Base-by-base conservation (phyloP, 2,797 vertebrate species). In the Margarornis squamiger region DNA sequence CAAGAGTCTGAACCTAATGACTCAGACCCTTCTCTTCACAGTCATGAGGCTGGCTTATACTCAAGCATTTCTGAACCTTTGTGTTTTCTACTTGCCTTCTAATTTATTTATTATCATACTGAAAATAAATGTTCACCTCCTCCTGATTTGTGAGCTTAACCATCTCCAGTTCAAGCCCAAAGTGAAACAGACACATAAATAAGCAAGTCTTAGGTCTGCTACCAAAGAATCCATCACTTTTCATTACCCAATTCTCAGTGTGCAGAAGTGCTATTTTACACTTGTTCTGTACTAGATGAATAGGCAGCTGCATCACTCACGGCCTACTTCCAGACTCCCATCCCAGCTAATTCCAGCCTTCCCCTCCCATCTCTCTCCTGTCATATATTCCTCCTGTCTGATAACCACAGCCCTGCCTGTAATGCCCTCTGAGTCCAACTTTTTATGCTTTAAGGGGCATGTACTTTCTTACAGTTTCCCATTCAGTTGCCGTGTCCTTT, bases 31-130 rank as follows among this genome's bases (percentile, higher is more conserved):
- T 80, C 38, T 39, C 59, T 85, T 87, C 77, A 62, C 51, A 89
- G 30, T 14, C 70, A 49, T 41, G 29, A 92, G 29, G 34, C 51
- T 92, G 62, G 46, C 46, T 88, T 66, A 75, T 34, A 20, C 48
- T 45, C 13, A 19, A 79, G 63, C 32, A 63, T 61, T 87, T 82
- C 63, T 34, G 52, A 94, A 63, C 57, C 63, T 86, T 77, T 75
- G 58, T 24, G 21, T 79, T 95, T 81, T 78, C 70, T 93, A 63
- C 66, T 70, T 76, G 63, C 57, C 59, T 90, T 87, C 86, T 70
- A 86, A 89, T 86, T 90, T 88, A 71, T 95, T 90, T 91, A 70
- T 90, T 90, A 94, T 78, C 77, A 73, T 59, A 57, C 51, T 78
- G 83, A 90, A 86, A 86, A 75, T 46, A 86, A 82, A 93, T 43